Evolutionary conservation across 2,888 invertebrate genomes (phyloP).

Genomic region (Orthosia gracilis): DNA sequence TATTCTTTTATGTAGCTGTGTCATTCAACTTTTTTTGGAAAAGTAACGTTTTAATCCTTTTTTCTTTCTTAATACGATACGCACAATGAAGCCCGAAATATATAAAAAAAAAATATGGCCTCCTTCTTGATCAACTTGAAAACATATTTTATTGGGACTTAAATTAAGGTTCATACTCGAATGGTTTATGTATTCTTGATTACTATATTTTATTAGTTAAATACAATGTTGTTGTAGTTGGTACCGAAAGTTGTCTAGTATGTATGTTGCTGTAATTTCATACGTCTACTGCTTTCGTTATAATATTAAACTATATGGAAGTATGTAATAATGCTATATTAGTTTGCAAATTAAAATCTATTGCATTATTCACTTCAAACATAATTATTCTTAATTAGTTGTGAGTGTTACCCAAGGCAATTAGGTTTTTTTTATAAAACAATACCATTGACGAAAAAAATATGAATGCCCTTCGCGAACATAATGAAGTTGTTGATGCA

Average conservation of each 20-base stretch:
- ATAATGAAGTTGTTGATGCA: slow-evolving; percentile 50
- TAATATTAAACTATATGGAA: neutral
- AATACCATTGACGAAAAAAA: slow-evolving; percentile 60
- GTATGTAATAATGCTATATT: neutral
- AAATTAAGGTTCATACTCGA: slow-evolving; percentile 15
- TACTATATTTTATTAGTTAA: neutral
- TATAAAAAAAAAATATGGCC: slow-evolving; percentile 24
- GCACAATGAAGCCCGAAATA: slow-evolving; percentile 30
- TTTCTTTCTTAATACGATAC: slow-evolving; percentile 25
- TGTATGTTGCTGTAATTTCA: neutral
- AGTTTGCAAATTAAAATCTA: neutral
- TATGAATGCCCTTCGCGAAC: slow-evolving; percentile 50
- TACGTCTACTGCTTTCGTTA: neutral
- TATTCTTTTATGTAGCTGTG: neutral
- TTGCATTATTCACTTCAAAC: neutral
- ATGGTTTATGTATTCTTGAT: neutral
- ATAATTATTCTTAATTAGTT: slow-evolving; percentile 41
- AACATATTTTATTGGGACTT: neutral
- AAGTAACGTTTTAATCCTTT: slow-evolving; percentile 33
- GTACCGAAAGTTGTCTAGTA: slow-evolving; percentile 7
- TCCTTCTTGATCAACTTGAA: neutral
- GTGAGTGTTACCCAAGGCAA: slow-evolving; percentile 55
- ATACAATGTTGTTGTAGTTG: slow-evolving; percentile 9
- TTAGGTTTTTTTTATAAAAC: slow-evolving; percentile 58
- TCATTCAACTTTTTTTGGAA: slow-evolving; percentile 36